These are phyloP conservation scores for Hormiphora californensis DNA, from an alignment of 37 sponge, comb jelly and placozoan genomes.

Conservation along the genomic window DNA sequence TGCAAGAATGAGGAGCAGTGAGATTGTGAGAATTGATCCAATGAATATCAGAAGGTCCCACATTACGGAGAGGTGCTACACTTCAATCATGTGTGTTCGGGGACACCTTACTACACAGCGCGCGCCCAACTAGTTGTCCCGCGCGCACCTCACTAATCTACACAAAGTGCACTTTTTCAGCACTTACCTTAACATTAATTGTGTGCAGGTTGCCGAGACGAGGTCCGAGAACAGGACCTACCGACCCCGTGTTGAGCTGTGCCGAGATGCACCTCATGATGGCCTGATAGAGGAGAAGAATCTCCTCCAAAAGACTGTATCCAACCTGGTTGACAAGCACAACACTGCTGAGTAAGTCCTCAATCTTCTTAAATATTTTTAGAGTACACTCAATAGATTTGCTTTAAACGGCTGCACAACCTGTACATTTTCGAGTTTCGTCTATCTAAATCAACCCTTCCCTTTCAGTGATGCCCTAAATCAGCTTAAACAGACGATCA, in stretches of 20 bases:
- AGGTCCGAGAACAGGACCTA: constrained; percentile 82
- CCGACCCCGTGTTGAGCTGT: constrained; percentile 87
- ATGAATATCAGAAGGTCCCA: too few species aligned
- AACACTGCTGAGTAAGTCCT: constrained; percentile 65
- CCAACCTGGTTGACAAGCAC: constrained; percentile 68
- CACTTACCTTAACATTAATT: background rate
- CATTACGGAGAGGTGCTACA: too few species aligned
- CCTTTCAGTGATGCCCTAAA: constrained; percentile 64
- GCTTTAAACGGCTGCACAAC: background rate
- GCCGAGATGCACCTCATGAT: constrained; percentile 78
- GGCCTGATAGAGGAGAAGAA: constrained; percentile 75
- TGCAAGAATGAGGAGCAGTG: too few species aligned
- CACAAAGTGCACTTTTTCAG: too few species aligned
- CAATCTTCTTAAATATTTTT: background rate
- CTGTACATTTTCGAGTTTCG: background rate
- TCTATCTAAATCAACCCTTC: background rate
- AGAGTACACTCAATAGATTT: background rate
- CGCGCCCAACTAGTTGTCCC: too few species aligned
- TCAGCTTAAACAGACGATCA: constrained; percentile 70
- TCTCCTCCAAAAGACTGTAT: constrained; percentile 66
- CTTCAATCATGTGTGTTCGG: too few species aligned
- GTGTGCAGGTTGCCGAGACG: constrained; percentile 74
- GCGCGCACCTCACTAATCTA: too few species aligned
- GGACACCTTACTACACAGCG: too few species aligned
- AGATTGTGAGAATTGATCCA: too few species aligned